phyloP scores from a whole-genome alignment of 2,113 vertebrate genomes.

The Mola mola region DNA sequence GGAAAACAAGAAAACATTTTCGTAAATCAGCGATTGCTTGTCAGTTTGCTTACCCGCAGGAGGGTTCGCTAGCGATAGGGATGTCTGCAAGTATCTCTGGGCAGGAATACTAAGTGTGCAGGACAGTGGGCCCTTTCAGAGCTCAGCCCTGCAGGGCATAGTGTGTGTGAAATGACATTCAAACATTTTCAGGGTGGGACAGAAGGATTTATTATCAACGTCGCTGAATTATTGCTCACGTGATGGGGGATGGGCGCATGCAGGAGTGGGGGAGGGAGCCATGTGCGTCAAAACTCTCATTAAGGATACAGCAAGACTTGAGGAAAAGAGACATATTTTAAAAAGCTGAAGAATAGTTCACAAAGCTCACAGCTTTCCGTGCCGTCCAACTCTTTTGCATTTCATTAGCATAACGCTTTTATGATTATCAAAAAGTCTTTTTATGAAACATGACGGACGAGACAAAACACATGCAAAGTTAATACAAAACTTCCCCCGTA shows the following conservation, averaged over 20 bases:
- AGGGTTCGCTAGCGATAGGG: constrained; percentile 15
- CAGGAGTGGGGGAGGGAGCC: constrained; percentile 30
- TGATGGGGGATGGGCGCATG: background rate
- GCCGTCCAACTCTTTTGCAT: constrained; percentile 27
- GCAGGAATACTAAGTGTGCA: constrained; percentile 72
- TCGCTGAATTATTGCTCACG: constrained; percentile 50
- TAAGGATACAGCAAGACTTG: constrained; percentile 40
- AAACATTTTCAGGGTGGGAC: constrained; percentile 66
- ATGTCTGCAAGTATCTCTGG: constrained; percentile 37
- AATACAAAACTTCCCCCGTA: constrained; percentile 40
- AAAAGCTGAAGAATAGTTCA: constrained; percentile 30
- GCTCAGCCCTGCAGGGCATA: constrained; percentile 30
- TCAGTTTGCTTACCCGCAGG: background rate
- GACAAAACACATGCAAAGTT: constrained; percentile 55
- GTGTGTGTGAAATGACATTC: constrained; percentile 60
- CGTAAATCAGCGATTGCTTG: background rate
- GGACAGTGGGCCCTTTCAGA: constrained; percentile 80
- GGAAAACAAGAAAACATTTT: constrained; percentile 13
- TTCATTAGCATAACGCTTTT: constrained; percentile 57
- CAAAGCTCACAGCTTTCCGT: constrained; percentile 26
- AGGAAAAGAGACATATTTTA: constrained; percentile 18
- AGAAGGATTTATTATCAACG: constrained; percentile 70
- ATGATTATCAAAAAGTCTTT: constrained; percentile 61
- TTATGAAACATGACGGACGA: constrained; percentile 61
- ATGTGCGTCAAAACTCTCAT: constrained; percentile 60